phyloP scores from a whole-genome alignment of 2,888 invertebrate species.

The Nebria salina region DNA sequence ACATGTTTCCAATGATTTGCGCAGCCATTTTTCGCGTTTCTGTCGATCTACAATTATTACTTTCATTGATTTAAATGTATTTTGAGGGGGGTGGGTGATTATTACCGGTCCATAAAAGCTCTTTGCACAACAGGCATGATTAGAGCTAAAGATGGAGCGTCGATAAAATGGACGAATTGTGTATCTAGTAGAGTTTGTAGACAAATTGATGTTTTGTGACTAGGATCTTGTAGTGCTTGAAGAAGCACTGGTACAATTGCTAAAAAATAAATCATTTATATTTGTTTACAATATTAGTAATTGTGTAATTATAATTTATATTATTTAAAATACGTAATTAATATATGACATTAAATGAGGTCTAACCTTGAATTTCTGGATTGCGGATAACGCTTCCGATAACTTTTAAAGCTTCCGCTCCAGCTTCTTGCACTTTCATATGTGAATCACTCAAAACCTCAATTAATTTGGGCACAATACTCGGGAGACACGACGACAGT shows the following conservation, averaged over 20 bases:
- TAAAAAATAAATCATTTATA: conserved; percentile 54
- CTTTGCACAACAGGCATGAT: conserved; percentile 99
- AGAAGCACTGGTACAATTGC: conserved; percentile 88
- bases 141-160: conserved; percentile 96
- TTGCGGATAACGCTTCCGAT: conserved; percentile 98
- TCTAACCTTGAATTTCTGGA: conserved; percentile 90
- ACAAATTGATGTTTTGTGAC: conserved; percentile 91
- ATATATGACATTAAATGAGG: too few species aligned
- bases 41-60: conserved; percentile 69
- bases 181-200: conserved; percentile 94
- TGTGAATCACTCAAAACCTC: conserved; percentile 98
- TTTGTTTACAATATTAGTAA: not conserved
- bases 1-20: conserved; percentile 99
- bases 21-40: conserved; percentile 99
- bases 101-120: conserved; percentile 89
- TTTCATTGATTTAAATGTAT: not conserved
- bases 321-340: too few species aligned
- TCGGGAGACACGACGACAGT: conserved; percentile 95
- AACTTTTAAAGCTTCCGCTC: conserved; percentile 92
- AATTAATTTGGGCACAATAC: conserved; percentile 96
- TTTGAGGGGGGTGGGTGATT: not conserved
- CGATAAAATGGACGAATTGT: conserved; percentile 99
- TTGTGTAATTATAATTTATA: too few species aligned
- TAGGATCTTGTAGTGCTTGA: conserved; percentile 94
- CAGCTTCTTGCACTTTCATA: conserved; percentile 96